Base-by-base conservation (phyloP, 2,888 invertebrate genomes). In the Miltochrista miniata region DNA sequence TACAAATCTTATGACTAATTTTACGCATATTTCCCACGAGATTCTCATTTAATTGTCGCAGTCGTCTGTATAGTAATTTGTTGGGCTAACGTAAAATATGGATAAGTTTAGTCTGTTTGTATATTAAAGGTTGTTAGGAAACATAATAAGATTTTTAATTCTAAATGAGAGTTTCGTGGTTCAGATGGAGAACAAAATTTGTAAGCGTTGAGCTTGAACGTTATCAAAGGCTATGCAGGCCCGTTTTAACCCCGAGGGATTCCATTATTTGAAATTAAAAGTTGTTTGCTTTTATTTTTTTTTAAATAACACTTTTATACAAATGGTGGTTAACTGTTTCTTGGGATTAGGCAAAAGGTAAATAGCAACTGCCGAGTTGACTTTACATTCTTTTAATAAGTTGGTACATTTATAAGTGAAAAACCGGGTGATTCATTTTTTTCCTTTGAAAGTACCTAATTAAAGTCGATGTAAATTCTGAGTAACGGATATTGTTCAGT, bases 191-290 rank as follows among this genome's bases (percentile, higher is more conserved):
- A 71, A 61, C 72, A 56, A 72, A 73, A 75, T 79, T 79, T 72
- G 70, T 68, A 68, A 72, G 64, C 62, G 70, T 68, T 61, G 65
- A 57, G 66, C 44, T 56, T 53, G 58, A 54, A 53, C 61, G 77
- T 81, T 83, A 83, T 83, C 83, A 82, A 78, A 79, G 72, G 73
- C 73, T 58, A 66, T 74, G 78, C 83, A 83, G 80, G 72, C 76
- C 64, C 58, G 51, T 56, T 70, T 64, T 71, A 72, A 75, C 72
- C 74, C 59, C 48, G 45, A 31, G 70, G 76, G 78, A 77, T 79
- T 79, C 70, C 66, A 74, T 76, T 74, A 74, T 72, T 69, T 69
- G 57, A 70, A 74, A 76, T 77, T 76, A 70, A 74, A 66, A 70
- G 61, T 70, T 78, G 71, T 74, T 70, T 79, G 73, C 77, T 76